These are phyloP conservation scores for Drosophila lacteicornis DNA, from an alignment of 1,140 invertebrate genomes.

Conservation along the genomic window DNA sequence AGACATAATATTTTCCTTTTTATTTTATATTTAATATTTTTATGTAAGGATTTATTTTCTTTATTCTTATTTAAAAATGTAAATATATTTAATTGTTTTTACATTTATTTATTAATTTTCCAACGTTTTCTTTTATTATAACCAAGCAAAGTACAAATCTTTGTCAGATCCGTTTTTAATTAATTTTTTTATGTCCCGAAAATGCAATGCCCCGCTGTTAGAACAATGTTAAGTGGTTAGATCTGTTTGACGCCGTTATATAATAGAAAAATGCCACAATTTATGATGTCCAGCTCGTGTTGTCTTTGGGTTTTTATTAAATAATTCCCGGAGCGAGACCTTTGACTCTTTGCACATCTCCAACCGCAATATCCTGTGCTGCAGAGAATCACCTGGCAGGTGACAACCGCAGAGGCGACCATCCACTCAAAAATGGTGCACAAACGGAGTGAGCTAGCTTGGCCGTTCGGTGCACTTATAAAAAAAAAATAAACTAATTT, in stretches of 20 bases:
- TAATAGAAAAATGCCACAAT: not conserved
- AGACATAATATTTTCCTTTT: too few relatives aligned
- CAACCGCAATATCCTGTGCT: slow-evolving; percentile 27
- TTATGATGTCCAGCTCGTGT: not conserved
- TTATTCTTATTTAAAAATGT: too few relatives aligned
- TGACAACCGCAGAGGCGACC: slow-evolving; percentile 22
- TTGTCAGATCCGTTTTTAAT: too few relatives aligned
- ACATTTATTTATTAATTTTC: too few relatives aligned
- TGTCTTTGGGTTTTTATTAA: not conserved
- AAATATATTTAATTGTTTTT: too few relatives aligned
- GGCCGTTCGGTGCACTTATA: not conserved
- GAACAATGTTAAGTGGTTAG: not conserved
- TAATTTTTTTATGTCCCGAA: too few relatives aligned
- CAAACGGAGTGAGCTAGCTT: not conserved
- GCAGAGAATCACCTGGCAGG: slow-evolving; percentile 23
- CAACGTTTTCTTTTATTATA: too few relatives aligned
- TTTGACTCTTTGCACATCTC: slow-evolving; percentile 15
- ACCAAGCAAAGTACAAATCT: too few relatives aligned
- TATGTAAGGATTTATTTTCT: too few relatives aligned
- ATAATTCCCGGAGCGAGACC: slow-evolving; percentile 3
- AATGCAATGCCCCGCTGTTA: too few relatives aligned
- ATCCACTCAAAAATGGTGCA: slow-evolving; percentile 26
- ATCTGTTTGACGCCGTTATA: not conserved
- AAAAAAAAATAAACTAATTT: not conserved
- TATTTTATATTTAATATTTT: too few relatives aligned